A percentile compares a stretch with the other conserved stretches of the same genome.
phyloP scores from a whole-genome alignment of 2,888 invertebrate genomes.

The Callimorpha dominula region DNA sequence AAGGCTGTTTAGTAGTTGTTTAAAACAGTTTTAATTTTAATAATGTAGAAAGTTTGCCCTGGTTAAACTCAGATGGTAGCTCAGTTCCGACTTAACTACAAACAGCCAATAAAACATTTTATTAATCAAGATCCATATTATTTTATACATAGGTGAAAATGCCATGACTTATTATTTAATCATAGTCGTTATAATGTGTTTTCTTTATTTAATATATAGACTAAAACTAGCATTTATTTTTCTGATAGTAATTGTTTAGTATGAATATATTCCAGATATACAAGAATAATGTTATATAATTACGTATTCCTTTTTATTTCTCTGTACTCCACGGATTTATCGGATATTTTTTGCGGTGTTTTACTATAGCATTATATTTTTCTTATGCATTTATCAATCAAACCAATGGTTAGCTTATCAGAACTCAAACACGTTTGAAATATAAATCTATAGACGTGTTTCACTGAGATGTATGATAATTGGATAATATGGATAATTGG shows the following conservation, averaged over 20 bases:
- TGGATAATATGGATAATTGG: too few species aligned
- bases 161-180: constrained; percentile 12
- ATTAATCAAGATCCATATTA: neutral
- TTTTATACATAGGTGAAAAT: neutral
- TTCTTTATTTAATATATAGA: constrained; percentile 4
- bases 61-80: neutral
- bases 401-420: neutral
- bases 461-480: too few species aligned
- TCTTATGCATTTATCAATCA: neutral
- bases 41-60: neutral
- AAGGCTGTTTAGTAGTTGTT: constrained; percentile 7
- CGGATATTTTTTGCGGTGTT: neutral
- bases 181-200: neutral
- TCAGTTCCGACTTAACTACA: neutral
- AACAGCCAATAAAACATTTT: neutral
- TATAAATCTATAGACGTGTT: too few species aligned
- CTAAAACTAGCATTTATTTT: neutral
- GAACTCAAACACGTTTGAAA: neutral
- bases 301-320: neutral
- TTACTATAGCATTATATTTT: neutral
- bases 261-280: neutral
- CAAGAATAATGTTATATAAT: neutral
- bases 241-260: neutral
- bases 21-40: neutral
- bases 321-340: neutral